Percentiles rank a stretch among this genome's conserved stretches.
Conservation (phyloP, 2,797 vertebrate species). For the Danio choprae region DNA sequence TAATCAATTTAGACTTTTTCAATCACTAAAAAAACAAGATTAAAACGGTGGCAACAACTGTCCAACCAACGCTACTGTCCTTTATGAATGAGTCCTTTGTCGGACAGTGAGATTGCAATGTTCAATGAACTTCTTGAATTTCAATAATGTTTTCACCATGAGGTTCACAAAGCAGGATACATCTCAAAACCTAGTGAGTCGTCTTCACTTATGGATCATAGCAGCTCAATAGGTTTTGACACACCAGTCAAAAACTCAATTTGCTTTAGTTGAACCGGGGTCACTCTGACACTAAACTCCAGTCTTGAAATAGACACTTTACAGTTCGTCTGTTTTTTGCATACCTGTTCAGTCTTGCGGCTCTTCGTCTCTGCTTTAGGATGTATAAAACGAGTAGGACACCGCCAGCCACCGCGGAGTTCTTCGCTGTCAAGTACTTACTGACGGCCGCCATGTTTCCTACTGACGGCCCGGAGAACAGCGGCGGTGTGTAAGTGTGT, state of each 20-base stretch:
- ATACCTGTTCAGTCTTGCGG: conserved; percentile 74
- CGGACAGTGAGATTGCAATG: conserved; percentile 17
- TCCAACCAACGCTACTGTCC: neutral
- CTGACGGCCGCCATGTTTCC: conserved; percentile 90
- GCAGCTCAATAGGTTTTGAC: neutral
- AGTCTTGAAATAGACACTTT: neutral
- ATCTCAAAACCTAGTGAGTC: neutral
- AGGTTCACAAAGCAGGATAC: neutral
- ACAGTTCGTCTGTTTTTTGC: neutral
- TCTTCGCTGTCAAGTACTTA: conserved; percentile 87
- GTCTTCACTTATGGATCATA: neutral
- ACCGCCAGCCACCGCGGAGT: conserved; percentile 85
- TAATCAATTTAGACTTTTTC: neutral
- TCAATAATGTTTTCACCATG: neutral
- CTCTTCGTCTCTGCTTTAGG: conserved; percentile 76
- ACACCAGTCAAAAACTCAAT: neutral
- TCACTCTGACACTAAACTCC: conserved; percentile 8
- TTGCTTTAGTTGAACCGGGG: conserved; percentile 9
- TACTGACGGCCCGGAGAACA: conserved; percentile 40
- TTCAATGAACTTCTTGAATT: neutral
- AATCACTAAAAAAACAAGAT: neutral
- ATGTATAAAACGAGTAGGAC: conserved; percentile 83
- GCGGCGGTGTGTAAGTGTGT: neutral
- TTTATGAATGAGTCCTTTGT: conserved; percentile 52
- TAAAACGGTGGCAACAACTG: neutral